Base-by-base conservation (phyloP, 2,888 invertebrate species). In the Crioceris asparagi region DNA sequence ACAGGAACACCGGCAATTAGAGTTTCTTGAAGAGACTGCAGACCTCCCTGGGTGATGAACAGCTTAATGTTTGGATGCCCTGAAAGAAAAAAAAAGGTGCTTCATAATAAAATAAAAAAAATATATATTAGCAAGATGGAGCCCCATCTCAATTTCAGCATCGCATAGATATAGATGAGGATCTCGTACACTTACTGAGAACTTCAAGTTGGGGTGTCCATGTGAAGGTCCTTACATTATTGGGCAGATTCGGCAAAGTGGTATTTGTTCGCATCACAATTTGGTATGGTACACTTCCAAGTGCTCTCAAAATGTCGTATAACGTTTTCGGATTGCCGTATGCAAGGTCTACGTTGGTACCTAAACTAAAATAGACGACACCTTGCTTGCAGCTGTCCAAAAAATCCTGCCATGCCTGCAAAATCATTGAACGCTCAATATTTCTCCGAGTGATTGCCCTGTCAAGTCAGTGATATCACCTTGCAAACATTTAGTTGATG, bases 1-100 rank as follows among this genome's bases (percentile, higher is more conserved):
- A 67, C 34, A 2, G 68, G 67, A 2, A 67, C 61, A 17, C 57
- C 60, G 5, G 61, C 61, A n/a, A 47, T 49, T 4, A 67, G 57
- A 2, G 67, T 60, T 41, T 68, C 67, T 17, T 65, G 63, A 2
- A 61, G 59, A 0, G 67, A 66, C 31, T 66, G 65, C 2, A 66
- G 44, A 3, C 68, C 68, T 29, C 65, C 65, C 56, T 67, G 68
- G 1, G 63, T 66, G 29, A 67, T 61, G 36, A 67, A 67, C 2
- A 65, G 32, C 36, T 65, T 67, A 0, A 68, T 44, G 31, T 67
- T 66, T 23, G 56, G 57, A 46, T 67, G 66, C 15, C 40, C 52
- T 53, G 25, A 23, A 48, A 52, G 17, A 10, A 16, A 36, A 16
- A 25, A 6, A 25, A 10, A 19, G 7, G 19, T 12, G 12, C 8